Evolutionary conservation across 1,140 invertebrate genomes (phyloP).

Genomic region (Luehdorfia chinensis): DNA sequence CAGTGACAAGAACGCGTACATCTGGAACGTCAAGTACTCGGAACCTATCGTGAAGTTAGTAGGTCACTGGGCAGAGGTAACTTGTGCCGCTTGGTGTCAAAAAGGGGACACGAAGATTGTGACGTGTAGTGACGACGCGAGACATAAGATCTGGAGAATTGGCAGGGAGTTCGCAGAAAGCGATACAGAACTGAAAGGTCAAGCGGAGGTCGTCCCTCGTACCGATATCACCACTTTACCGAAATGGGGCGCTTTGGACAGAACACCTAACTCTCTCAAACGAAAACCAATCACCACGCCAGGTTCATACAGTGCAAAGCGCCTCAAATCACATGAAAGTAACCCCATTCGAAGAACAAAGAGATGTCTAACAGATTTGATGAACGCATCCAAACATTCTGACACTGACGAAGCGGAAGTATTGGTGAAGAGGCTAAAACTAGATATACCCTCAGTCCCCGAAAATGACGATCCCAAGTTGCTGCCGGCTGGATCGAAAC

Average conservation of each 20-base stretch:
- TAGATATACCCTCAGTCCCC: constrained; percentile 23
- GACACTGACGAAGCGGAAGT: constrained; percentile 36
- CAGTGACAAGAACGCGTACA: constrained; percentile 89
- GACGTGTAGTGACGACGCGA: constrained; percentile 89
- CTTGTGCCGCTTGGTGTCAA: constrained; percentile 88
- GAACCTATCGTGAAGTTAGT: constrained; percentile 81
- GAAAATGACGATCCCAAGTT: constrained; percentile 29
- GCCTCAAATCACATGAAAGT: constrained; percentile 12
- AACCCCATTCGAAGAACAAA: constrained; percentile 36
- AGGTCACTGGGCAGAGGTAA: constrained; percentile 90
- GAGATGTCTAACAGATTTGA: constrained; percentile 50
- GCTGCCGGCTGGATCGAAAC: constrained; percentile 34
- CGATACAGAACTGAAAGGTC: constrained; percentile 71
- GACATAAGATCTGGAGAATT: constrained; percentile 86
- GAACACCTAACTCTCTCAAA: constrained; percentile 73
- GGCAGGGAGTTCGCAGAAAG: constrained; percentile 74
- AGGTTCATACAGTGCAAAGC: constrained; percentile 33
- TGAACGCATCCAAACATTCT: constrained; percentile 31
- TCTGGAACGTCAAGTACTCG: constrained; percentile 85
- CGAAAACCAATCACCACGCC: constrained; percentile 39
- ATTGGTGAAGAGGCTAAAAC: constrained; percentile 32
- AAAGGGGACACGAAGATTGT: constrained; percentile 79
- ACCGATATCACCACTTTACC: constrained; percentile 30
- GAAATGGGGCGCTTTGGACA: constrained; percentile 63
- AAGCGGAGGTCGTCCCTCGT: constrained; percentile 72